Percentiles rank a stretch among this genome's conserved stretches.
These are phyloP conservation scores for Lepidurus couesii DNA, from an alignment of 1,140 invertebrate genomes.

Conservation along the genomic window DNA sequence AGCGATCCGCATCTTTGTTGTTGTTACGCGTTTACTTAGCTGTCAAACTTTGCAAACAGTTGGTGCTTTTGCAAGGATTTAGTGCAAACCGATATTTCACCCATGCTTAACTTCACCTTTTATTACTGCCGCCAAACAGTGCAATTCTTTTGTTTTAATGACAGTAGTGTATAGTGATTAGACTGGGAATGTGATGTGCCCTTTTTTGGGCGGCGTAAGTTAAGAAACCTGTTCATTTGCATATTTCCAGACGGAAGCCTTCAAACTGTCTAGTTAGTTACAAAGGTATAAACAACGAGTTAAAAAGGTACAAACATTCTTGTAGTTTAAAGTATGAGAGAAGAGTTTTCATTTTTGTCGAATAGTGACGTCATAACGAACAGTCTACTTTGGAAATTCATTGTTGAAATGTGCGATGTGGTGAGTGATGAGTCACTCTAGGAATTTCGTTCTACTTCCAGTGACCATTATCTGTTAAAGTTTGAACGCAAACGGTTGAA, in stretches of 20 bases:
- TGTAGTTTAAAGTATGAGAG: no score
- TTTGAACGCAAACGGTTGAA: no score
- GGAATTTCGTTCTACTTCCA: no score
- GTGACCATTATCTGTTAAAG: no score
- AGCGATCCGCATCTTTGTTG: background rate
- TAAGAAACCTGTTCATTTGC: background rate
- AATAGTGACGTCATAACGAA: no score
- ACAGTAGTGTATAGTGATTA: background rate
- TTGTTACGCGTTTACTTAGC: constrained; percentile 1
- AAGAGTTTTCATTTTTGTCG: no score
- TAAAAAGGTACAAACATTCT: no score
- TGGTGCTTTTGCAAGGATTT: background rate
- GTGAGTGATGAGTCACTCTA: no score
- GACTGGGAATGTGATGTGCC: background rate
- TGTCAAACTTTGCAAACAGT: constrained; percentile 4
- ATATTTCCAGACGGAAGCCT: background rate
- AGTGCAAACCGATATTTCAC: background rate
- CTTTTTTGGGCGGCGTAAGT: background rate
- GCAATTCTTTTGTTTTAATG: background rate
- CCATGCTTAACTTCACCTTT: background rate
- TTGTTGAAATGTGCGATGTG: no score
- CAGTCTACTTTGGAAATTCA: no score
- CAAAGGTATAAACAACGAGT: no score
- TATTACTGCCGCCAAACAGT: background rate
- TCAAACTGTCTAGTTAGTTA: no score